These are phyloP conservation scores for Platycheirus albimanus DNA, from an alignment of 2,888 invertebrate genomes.

Conservation along the genomic window DNA sequence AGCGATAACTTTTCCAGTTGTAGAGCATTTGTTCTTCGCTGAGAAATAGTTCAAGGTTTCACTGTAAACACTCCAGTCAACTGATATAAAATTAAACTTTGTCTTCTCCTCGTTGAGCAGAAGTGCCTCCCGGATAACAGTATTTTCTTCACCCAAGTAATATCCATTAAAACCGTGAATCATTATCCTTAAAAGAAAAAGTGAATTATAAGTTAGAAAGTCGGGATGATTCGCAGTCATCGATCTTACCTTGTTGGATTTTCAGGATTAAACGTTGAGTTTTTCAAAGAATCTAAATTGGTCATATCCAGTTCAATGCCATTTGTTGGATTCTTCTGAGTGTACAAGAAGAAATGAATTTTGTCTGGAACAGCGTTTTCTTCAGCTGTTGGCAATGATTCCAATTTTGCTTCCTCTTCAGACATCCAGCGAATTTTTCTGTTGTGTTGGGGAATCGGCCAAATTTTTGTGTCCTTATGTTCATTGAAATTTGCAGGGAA, in stretches of 20 bases:
- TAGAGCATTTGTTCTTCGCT: slow-evolving; percentile 81
- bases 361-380: slow-evolving; percentile 2
- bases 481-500: not conserved
- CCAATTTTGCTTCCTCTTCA: not conserved
- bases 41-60: slow-evolving; percentile 83
- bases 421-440: slow-evolving; percentile 50
- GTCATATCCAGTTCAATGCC: slow-evolving; percentile 21
- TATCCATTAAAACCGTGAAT: slow-evolving; percentile 76
- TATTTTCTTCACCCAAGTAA: not conserved
- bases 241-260: slow-evolving; percentile 82
- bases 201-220: not conserved
- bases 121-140: slow-evolving; percentile 83
- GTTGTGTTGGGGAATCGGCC: slow-evolving; percentile 55
- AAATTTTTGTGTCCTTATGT: slow-evolving; percentile 4
- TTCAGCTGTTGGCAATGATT: slow-evolving; percentile 16
- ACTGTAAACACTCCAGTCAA: slow-evolving; percentile 84
- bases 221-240: not conserved
- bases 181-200: slow-evolving; percentile 20
- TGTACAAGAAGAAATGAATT: slow-evolving; percentile 54
- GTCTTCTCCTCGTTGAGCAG: slow-evolving; percentile 83
- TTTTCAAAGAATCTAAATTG: slow-evolving; percentile 9
- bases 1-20: slow-evolving; percentile 68
- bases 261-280: slow-evolving; percentile 27
- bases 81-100: slow-evolving; percentile 84
- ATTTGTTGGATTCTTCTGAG: slow-evolving; percentile 26